Evolutionary conservation across 1,140 invertebrate genomes (phyloP).

Genomic region (Pseudoatta argentina): DNA sequence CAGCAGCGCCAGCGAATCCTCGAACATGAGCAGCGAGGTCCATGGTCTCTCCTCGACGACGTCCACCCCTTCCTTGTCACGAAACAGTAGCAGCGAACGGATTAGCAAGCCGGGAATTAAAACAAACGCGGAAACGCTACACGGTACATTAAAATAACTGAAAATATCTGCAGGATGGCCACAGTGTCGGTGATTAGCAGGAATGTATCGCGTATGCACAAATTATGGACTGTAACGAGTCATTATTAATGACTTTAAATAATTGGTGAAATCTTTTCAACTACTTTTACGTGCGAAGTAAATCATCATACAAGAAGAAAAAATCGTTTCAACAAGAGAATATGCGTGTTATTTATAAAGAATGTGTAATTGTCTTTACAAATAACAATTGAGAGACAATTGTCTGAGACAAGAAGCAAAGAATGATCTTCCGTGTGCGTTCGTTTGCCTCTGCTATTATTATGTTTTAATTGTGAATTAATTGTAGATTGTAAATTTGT

Average conservation of each 20-base stretch:
- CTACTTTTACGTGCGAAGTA: background rate
- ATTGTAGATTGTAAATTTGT: background rate
- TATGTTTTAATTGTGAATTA: background rate
- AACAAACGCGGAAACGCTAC: conserved; percentile 69
- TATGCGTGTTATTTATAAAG: background rate
- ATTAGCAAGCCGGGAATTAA: conserved; percentile 79
- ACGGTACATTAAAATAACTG: conserved; percentile 73
- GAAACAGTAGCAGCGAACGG: conserved; percentile 83
- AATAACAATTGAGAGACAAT: background rate
- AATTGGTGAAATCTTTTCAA: background rate
- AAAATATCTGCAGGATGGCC: background rate
- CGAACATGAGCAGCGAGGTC: conserved; percentile 84
- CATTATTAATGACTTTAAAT: background rate
- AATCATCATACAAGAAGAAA: background rate
- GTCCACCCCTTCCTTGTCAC: conserved; percentile 83
- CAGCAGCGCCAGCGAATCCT: conserved; percentile 84
- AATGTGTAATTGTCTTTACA: background rate
- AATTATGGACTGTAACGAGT: background rate
- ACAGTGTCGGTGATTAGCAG: background rate
- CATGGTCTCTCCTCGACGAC: conserved; percentile 84
- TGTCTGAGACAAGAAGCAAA: background rate
- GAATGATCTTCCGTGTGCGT: background rate
- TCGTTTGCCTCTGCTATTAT: background rate
- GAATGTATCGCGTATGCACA: background rate
- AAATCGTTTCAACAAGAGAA: background rate